Conservation (phyloP, 1,140 invertebrate species). For the Ceratina japonica region DNA sequence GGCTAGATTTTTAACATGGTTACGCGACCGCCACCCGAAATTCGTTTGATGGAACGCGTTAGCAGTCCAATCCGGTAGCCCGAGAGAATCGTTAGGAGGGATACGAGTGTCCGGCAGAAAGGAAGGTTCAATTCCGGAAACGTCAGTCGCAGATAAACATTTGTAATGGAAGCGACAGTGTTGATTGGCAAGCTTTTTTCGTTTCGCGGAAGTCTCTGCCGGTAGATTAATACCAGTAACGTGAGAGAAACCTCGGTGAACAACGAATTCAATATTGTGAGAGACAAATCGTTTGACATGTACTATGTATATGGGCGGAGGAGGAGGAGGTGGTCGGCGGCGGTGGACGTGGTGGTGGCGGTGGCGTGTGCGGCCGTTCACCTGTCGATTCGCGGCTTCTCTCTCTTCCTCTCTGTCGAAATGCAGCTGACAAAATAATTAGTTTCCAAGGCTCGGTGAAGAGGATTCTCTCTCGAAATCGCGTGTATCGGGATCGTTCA, state of each 20-base stretch:
- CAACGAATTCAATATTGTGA: slow-evolving; percentile 63
- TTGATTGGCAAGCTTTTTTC: slow-evolving; percentile 43
- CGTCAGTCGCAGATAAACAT: slow-evolving; percentile 14
- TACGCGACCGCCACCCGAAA: not conserved
- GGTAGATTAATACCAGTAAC: slow-evolving; percentile 58
- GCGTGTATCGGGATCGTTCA: slow-evolving; percentile 56
- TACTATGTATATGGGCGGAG: slow-evolving; percentile 22
- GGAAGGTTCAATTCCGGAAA: slow-evolving; percentile 10
- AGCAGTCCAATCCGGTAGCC: not conserved
- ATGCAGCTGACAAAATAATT: slow-evolving; percentile 66
- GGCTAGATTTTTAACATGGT: not conserved
- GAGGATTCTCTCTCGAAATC: slow-evolving; percentile 56
- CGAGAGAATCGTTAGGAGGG: not conserved
- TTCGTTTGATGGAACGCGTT: not conserved
- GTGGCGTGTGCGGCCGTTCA: slow-evolving; percentile 45
- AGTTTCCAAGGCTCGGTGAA: slow-evolving; percentile 58
- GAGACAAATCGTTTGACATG: slow-evolving; percentile 61
- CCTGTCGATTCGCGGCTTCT: slow-evolving; percentile 54
- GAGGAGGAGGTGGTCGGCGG: slow-evolving; percentile 19
- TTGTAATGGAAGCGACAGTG: slow-evolving; percentile 12
- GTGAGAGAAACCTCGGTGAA: slow-evolving; percentile 44
- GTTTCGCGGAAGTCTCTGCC: slow-evolving; percentile 36
- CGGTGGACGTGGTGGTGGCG: not conserved
- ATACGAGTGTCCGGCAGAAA: not conserved
- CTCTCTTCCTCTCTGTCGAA: slow-evolving; percentile 46